Conservation (phyloP, 2,888 invertebrate species). For the Acholoe squamosa region DNA sequence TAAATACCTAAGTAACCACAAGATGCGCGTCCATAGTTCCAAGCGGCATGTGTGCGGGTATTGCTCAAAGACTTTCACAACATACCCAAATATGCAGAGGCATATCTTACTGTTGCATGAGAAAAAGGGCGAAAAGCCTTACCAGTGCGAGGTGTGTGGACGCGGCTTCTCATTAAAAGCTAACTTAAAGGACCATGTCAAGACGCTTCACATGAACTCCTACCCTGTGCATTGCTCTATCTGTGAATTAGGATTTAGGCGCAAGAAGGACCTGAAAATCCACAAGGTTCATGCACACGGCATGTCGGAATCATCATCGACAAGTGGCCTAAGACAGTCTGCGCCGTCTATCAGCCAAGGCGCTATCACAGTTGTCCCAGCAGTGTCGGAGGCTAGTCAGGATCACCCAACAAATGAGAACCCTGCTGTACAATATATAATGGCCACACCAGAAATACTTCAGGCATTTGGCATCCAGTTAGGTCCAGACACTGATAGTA, state of each 20-base stretch:
- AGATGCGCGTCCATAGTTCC: slow-evolving; percentile 44
- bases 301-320: neutral
- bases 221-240: slow-evolving; percentile 25
- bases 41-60: slow-evolving; percentile 34
- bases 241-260: slow-evolving; percentile 48
- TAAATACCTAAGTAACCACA: slow-evolving; percentile 61
- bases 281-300: slow-evolving; percentile 42
- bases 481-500: neutral
- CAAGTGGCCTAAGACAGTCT: neutral
- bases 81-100: slow-evolving; percentile 6
- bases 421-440: slow-evolving; percentile 34
- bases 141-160: slow-evolving; percentile 56
- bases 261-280: slow-evolving; percentile 44
- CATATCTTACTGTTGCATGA: slow-evolving; percentile 59
- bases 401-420: neutral
- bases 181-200: slow-evolving; percentile 61
- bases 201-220: slow-evolving; percentile 43
- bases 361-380: neutral
- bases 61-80: slow-evolving; percentile 52
- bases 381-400: neutral
- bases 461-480: slow-evolving; percentile 54
- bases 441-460: slow-evolving; percentile 59
- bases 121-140: slow-evolving; percentile 43
- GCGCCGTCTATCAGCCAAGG: neutral
- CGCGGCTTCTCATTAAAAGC: slow-evolving; percentile 43